phyloP scores from a whole-genome alignment of 1,140 invertebrate genomes.

The Platorchestia sp. region DNA sequence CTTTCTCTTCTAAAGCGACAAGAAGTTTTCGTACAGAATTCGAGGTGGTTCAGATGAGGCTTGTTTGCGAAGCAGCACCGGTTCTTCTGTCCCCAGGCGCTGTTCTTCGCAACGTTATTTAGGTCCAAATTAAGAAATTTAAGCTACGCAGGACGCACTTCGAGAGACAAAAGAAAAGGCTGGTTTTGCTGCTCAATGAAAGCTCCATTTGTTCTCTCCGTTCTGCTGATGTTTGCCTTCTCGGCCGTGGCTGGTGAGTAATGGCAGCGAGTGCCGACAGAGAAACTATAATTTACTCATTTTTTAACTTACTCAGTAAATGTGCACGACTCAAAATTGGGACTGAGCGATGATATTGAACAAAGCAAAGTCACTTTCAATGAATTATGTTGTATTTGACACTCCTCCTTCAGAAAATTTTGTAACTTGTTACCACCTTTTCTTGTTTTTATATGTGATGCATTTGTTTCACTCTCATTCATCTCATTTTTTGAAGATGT shows the following conservation, averaged over 20 bases:
- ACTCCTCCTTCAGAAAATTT: no score
- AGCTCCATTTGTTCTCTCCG: not conserved
- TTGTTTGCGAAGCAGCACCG: constrained; percentile 25
- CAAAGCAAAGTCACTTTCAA: no score
- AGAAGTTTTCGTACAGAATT: not conserved
- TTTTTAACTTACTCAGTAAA: no score
- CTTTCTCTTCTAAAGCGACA: not conserved
- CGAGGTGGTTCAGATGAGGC: constrained; percentile 11
- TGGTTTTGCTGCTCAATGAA: not conserved
- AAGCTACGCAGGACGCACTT: not conserved
- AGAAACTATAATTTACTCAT: not conserved
- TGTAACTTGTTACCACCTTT: no score
- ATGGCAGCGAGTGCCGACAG: not conserved
- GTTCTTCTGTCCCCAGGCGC: not conserved
- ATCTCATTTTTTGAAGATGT: no score
- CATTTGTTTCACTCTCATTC: no score
- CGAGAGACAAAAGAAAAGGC: not conserved
- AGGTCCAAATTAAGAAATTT: constrained; percentile 31
- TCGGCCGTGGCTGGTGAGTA: not conserved
- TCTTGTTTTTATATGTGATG: no score
- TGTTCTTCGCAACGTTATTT: constrained; percentile 10
- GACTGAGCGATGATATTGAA: no score
- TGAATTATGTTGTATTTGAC: no score
- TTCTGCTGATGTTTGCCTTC: not conserved
- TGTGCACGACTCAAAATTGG: no score